A percentile compares a stretch with the other conserved stretches of the same genome.
phyloP scores from a whole-genome alignment of 2,113 vertebrate species.

The Cathartes aura region DNA sequence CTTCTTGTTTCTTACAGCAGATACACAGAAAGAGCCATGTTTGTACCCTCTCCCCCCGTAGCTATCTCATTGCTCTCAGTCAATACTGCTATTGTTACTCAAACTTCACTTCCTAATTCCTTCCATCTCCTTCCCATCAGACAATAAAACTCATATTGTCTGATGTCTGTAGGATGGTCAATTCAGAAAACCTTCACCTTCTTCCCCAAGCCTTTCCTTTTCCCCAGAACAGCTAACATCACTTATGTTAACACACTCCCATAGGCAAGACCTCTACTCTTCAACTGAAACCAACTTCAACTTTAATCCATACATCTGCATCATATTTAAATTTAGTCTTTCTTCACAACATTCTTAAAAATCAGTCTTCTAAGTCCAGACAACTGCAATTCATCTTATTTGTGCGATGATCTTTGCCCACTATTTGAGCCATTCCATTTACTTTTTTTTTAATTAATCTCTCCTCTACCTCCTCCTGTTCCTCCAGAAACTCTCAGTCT shows the following conservation, averaged over 20 bases:
- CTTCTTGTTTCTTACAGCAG: neutral
- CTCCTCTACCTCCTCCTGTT: neutral
- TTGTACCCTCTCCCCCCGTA: neutral
- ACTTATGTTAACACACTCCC: rapidly evolving
- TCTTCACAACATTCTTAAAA: neutral
- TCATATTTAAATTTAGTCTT: neutral
- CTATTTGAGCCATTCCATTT: neutral
- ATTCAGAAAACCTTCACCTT: too few relatives aligned
- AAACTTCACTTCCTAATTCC: neutral
- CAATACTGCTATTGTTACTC: neutral
- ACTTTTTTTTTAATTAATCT: neutral
- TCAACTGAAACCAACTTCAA: neutral
- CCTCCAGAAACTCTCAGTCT: neutral
- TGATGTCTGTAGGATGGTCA: neutral
- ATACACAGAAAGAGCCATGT: neutral
- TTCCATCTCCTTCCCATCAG: neutral
- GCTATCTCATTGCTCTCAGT: neutral
- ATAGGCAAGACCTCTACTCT: neutral
- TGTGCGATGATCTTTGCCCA: neutral
- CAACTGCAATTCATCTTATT: neutral
- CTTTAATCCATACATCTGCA: neutral
- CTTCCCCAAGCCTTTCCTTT: neutral
- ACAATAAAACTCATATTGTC: neutral
- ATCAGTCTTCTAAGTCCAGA: neutral
- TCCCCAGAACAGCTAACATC: neutral